Percentiles rank a stretch among this genome's conserved stretches.
phyloP scores from a whole-genome alignment of 2,888 invertebrate genomes.

The Cybosia mesomella region DNA sequence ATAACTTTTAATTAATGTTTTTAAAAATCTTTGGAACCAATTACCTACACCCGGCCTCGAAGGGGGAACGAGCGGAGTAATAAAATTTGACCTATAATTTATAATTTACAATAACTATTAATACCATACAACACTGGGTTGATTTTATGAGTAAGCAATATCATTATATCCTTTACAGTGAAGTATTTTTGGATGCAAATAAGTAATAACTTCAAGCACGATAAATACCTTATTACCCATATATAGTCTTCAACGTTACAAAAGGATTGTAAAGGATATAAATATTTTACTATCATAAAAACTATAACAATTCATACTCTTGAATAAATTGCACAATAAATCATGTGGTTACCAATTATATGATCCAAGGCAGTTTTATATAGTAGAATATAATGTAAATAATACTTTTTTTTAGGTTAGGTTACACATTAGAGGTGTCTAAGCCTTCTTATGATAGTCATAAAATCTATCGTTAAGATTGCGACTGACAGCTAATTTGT shows the following conservation, averaged over 20 bases:
- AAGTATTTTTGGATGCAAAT: slow-evolving; percentile 12
- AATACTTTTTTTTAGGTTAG: slow-evolving; percentile 68
- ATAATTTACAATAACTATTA: slow-evolving; percentile 30
- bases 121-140: slow-evolving; percentile 46
- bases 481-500: slow-evolving; percentile 54
- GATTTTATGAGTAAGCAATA: slow-evolving; percentile 26
- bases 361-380: slow-evolving; percentile 50
- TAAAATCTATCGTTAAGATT: slow-evolving; percentile 66
- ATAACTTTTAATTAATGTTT: slow-evolving; percentile 32
- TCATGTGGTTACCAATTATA: slow-evolving; percentile 47
- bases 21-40: slow-evolving; percentile 54
- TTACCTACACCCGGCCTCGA: slow-evolving; percentile 29
- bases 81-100: slow-evolving; percentile 39
- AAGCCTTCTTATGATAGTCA: slow-evolving; percentile 58
- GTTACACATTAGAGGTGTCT: slow-evolving; percentile 49
- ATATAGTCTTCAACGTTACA: slow-evolving; percentile 14
- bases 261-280: slow-evolving; percentile 26
- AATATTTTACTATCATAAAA: slow-evolving; percentile 4
- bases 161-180: slow-evolving; percentile 22
- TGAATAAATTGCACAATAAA: slow-evolving; percentile 40
- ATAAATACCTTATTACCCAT: slow-evolving; percentile 1
- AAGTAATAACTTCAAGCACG: background rate
- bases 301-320: slow-evolving; percentile 26
- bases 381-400: slow-evolving; percentile 64
- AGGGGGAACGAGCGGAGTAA: slow-evolving; percentile 24